phyloP scores from a whole-genome alignment of 2,113 vertebrate genomes.

The Eidolon helvum region DNA sequence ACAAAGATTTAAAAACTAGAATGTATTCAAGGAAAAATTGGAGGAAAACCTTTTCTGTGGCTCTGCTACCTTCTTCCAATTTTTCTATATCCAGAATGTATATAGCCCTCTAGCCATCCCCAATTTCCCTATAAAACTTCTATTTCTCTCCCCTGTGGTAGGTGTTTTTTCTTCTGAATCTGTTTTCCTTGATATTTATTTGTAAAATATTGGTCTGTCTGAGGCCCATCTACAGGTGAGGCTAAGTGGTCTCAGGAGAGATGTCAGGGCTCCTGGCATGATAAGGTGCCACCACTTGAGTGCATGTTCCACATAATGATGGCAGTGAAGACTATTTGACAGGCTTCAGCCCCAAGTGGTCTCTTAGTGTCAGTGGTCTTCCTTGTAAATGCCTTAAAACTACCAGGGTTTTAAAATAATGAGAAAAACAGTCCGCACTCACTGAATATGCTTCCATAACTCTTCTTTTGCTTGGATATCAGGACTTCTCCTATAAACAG shows the following conservation, averaged over 20 bases:
- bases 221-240: background rate
- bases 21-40: background rate
- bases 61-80: background rate
- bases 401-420: background rate
- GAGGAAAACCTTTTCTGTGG: background rate
- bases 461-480: constrained; percentile 93
- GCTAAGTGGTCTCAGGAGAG: background rate
- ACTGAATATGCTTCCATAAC: constrained; percentile 94
- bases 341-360: background rate
- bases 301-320: fast-evolving
- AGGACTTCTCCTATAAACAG: constrained; percentile 88
- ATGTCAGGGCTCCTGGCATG: fast-evolving
- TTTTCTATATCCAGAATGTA: background rate
- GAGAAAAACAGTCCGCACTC: constrained; percentile 71
- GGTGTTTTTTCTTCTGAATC: background rate
- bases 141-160: background rate
- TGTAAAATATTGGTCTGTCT: background rate
- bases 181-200: background rate
- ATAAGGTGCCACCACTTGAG: fast-evolving
- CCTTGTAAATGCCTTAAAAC: background rate
- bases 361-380: background rate
- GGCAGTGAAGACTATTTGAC: background rate
- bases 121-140: background rate
- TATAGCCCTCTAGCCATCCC: background rate
- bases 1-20: background rate